A percentile compares a stretch with the other conserved stretches of the same genome.
These are phyloP conservation scores for Troides oblongomaculatus DNA, from an alignment of 2,888 invertebrate species.

Conservation along the genomic window DNA sequence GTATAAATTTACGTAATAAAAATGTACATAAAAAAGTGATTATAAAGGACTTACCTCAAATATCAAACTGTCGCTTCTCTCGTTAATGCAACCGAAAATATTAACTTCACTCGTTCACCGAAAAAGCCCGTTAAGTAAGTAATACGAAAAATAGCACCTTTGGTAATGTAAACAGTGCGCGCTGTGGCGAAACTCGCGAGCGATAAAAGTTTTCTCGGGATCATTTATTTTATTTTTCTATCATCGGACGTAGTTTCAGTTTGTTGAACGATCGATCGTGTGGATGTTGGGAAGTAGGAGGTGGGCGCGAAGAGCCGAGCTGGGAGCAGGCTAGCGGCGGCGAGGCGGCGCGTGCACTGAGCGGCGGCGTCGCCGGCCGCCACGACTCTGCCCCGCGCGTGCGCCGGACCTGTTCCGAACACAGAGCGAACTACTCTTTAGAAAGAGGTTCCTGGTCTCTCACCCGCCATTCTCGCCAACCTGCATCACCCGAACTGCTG, in stretches of 20 bases:
- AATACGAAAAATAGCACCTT: slow-evolving; percentile 49
- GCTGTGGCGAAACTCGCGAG: slow-evolving; percentile 45
- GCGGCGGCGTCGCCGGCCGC: slow-evolving; percentile 45
- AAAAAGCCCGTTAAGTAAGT: slow-evolving; percentile 46
- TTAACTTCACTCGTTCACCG: slow-evolving; percentile 70
- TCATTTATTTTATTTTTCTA: slow-evolving; percentile 36
- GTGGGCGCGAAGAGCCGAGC: slow-evolving; percentile 40
- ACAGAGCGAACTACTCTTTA: slow-evolving; percentile 30
- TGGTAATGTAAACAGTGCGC: slow-evolving; percentile 45
- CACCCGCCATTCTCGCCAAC: slow-evolving; percentile 39
- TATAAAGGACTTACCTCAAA: slow-evolving; percentile 59
- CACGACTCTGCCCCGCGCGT: slow-evolving; percentile 52
- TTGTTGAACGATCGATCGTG: slow-evolving; percentile 42
- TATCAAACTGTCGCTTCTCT: slow-evolving; percentile 55
- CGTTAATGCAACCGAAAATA: slow-evolving; percentile 54
- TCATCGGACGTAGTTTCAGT: slow-evolving; percentile 35
- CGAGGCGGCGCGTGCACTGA: slow-evolving; percentile 75
- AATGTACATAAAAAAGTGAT: slow-evolving; percentile 23
- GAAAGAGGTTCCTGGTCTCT: slow-evolving; percentile 12
- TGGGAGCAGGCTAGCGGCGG: slow-evolving; percentile 63
- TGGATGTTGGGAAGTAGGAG: slow-evolving; percentile 35
- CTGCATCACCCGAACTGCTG: slow-evolving; percentile 35
- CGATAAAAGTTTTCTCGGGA: slow-evolving; percentile 42
- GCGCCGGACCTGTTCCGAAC: slow-evolving; percentile 70
- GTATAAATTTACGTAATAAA: slow-evolving; percentile 25